Evolutionary conservation across 2,888 invertebrate species (phyloP).

Genomic region (Lucinisca nassula): DNA sequence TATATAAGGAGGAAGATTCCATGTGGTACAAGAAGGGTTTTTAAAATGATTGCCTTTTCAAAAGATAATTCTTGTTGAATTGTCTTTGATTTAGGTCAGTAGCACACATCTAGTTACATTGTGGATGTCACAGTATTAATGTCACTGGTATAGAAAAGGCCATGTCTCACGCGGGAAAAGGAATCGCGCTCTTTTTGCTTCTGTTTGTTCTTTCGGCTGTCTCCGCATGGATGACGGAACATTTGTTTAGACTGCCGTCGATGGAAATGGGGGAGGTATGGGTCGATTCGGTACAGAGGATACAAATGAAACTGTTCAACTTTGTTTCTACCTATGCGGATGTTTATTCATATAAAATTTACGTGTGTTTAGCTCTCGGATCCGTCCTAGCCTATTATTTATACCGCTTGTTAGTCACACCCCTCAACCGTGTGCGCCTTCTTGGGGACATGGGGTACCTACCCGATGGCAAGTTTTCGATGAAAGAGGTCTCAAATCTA

Average conservation of each 20-base stretch:
- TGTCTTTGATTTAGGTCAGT: too few relatives aligned
- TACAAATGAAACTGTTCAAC: constrained; percentile 50
- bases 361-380: constrained; percentile 61
- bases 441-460: constrained; percentile 86
- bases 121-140: too few relatives aligned
- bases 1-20: too few relatives aligned
- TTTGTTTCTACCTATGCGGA: constrained; percentile 63
- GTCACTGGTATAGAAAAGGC: too few relatives aligned
- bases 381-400: constrained; percentile 63
- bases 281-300: constrained; percentile 70
- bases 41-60: too few relatives aligned
- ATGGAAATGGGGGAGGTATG: constrained; percentile 80
- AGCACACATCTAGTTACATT: too few relatives aligned
- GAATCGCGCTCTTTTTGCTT: not conserved
- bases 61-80: too few relatives aligned
- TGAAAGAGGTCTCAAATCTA: constrained; percentile 83
- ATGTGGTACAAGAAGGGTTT: too few relatives aligned
- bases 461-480: constrained; percentile 79
- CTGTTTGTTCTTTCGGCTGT: constrained; percentile 17
- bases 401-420: constrained; percentile 78
- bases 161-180: not conserved
- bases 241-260: constrained; percentile 74
- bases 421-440: constrained; percentile 81
- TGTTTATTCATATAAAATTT: constrained; percentile 72
- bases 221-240: constrained; percentile 72